Evolutionary conservation across 2,797 vertebrate genomes (phyloP).

Genomic region (Rhadinocentrus ornatus): DNA sequence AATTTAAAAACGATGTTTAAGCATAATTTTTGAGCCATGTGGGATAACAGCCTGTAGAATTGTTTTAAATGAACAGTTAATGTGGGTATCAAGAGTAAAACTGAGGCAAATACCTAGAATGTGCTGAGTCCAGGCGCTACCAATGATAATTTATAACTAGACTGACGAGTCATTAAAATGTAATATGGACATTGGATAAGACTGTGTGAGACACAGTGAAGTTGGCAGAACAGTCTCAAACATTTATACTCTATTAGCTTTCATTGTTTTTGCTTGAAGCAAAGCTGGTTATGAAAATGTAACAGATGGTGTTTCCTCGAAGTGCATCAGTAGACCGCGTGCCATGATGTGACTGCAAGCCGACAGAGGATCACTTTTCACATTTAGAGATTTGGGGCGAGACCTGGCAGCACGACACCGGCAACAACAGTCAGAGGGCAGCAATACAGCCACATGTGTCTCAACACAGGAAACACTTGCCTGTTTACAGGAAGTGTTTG

Average conservation of each 20-base stretch:
- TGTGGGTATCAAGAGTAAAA: slow-evolving; percentile 48
- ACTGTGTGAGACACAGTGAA: slow-evolving; percentile 66
- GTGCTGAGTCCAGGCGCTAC: slow-evolving; percentile 62
- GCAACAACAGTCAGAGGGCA: slow-evolving; percentile 49
- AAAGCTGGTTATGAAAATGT: slow-evolving; percentile 75
- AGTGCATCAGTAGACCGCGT: slow-evolving; percentile 53
- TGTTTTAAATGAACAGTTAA: slow-evolving; percentile 67
- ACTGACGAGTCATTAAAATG: slow-evolving; percentile 65
- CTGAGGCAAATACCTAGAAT: slow-evolving; percentile 29
- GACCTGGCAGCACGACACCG: slow-evolving; percentile 45
- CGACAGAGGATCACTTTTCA: slow-evolving; percentile 50
- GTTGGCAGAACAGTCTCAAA: slow-evolving; percentile 68
- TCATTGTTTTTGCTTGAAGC: slow-evolving; percentile 78
- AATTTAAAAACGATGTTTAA: slow-evolving; percentile 60
- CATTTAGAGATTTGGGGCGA: slow-evolving; percentile 44
- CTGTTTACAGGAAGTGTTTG: slow-evolving; percentile 85
- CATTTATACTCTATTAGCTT: slow-evolving; percentile 79
- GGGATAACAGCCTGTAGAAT: slow-evolving; percentile 52
- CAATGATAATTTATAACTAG: slow-evolving; percentile 52
- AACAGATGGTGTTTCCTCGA: slow-evolving; percentile 73
- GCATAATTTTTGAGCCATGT: slow-evolving; percentile 58
- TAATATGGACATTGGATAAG: slow-evolving; percentile 49
- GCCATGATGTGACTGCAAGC: slow-evolving; percentile 51
- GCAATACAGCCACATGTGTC: slow-evolving; percentile 54
- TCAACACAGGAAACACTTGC: slow-evolving; percentile 79